These are phyloP conservation scores for Eumeta japonica DNA, from an alignment of 1,140 invertebrate species.

Conservation along the genomic window DNA sequence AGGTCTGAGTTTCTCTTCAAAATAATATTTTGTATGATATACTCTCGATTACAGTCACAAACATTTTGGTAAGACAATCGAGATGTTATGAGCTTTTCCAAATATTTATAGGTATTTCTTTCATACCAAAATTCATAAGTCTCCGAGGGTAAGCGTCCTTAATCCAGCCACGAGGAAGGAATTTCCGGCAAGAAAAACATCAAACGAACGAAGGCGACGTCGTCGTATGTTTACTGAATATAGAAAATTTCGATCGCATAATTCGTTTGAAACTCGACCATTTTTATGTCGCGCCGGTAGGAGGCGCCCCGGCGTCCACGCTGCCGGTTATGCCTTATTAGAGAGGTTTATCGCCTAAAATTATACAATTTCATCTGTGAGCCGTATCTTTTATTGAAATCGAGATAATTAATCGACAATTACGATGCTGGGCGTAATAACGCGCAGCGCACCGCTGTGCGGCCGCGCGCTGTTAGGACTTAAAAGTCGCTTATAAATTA, in stretches of 20 bases:
- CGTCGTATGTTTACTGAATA: too few species aligned
- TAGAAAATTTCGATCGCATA: constrained; percentile 29
- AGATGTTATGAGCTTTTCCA: too few species aligned
- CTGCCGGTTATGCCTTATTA: constrained; percentile 43
- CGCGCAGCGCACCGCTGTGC: constrained; percentile 43
- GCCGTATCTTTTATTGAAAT: constrained; percentile 49
- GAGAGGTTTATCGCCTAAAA: constrained; percentile 32
- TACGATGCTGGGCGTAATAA: constrained; percentile 47
- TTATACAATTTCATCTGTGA: constrained; percentile 48
- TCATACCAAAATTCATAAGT: too few species aligned
- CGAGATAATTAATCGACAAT: constrained; percentile 52
- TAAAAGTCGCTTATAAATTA: constrained; percentile 39
- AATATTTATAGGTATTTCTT: too few species aligned
- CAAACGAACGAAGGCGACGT: too few species aligned
- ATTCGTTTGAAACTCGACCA: constrained; percentile 29
- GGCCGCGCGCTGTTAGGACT: constrained; percentile 26
- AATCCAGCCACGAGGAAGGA: too few species aligned
- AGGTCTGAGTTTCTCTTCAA: too few species aligned
- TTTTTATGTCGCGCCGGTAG: constrained; percentile 27
- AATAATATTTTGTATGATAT: too few species aligned
- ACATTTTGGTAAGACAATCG: too few species aligned
- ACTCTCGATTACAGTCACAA: too few species aligned
- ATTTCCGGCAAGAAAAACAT: too few species aligned
- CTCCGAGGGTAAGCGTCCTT: too few species aligned
- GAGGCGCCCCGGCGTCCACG: constrained; percentile 20